A percentile compares a stretch with the other conserved stretches of the same genome.
Conservation (phyloP, 2,113 vertebrate species). For the Phalacrocorax carbo region DNA sequence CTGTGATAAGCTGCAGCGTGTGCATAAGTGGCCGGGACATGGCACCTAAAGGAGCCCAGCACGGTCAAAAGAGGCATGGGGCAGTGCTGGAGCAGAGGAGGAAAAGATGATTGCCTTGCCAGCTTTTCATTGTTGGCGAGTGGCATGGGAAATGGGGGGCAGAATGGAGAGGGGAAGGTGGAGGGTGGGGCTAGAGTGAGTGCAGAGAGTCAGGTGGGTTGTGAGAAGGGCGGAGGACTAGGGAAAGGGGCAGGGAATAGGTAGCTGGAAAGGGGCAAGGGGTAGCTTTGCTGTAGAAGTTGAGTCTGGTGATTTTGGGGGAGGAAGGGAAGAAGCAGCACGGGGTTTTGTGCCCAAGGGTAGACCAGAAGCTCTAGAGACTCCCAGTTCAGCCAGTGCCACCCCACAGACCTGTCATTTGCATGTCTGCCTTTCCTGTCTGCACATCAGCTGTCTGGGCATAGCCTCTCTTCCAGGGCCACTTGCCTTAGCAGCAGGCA, state of each 20-base stretch:
- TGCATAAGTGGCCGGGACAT: accelerated
- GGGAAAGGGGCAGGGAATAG: neutral
- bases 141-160: neutral
- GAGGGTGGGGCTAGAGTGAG: neutral
- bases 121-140: neutral
- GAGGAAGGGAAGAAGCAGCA: neutral
- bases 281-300: neutral
- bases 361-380: neutral
- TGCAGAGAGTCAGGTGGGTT: neutral
- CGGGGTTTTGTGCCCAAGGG: neutral
- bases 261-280: neutral
- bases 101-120: neutral
- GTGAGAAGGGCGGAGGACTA: neutral
- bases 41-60: neutral
- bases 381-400: neutral
- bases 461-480: neutral
- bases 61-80: neutral
- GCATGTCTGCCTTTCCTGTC: neutral
- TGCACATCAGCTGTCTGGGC: neutral
- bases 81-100: neutral
- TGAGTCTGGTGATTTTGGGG: neutral
- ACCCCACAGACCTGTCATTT: neutral
- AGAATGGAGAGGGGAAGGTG: neutral
- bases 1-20: accelerated
- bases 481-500: neutral